Base-by-base conservation (phyloP, 2,888 invertebrate genomes). In the Troglohyphantes excavatus region DNA sequence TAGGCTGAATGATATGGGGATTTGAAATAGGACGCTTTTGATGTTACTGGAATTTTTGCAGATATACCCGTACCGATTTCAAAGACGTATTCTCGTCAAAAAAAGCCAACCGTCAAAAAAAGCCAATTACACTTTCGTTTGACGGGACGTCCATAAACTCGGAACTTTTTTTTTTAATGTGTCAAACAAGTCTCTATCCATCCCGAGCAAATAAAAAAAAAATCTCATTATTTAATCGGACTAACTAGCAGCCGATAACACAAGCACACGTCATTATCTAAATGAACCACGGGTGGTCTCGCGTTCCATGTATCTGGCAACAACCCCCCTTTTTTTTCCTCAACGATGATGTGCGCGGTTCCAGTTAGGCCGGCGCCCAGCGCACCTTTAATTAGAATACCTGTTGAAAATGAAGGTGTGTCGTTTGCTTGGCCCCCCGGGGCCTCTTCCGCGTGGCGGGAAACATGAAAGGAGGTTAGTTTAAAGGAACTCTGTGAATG, bases 301-400 rank as follows among this genome's bases (percentile, higher is more conserved):
- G 39, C 19, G 70, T n/a, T n/a, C n/a, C n/a, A n/a, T 13, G 23
- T 61, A 21, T 43, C 72, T 17, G 13, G 7, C 39, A 11, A 13
- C 9, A 7, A 39, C 7, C 39, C 7, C 2, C 6, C n/a, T 53
- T 53, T 39, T 39, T 39, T 39, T 1, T 11, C 7, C 7, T 39
- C 7, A 11, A 39, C 3, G 39, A 39, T 3, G 39, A 39, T 7
- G 7, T 7, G 7, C 39, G 33, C 19, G 72, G 72, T 61, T 59
- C 72, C 61, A 11, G 46, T 11, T 27, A 53, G 83, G 21, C 73
- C 65, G 73, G 83, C 84, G 75, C 75, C 75, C 67, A 84, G 13
- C 73, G 65, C 84, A 39, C 63, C 63, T 63, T 84, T 73, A 84
- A 84, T 84, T 84, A 84, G 65, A 76, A 76, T 59, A 75, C 73